Percentiles rank a stretch among this genome's conserved stretches.
Conservation (phyloP, 2,888 invertebrate species). For the Meteorus cinctellus region DNA sequence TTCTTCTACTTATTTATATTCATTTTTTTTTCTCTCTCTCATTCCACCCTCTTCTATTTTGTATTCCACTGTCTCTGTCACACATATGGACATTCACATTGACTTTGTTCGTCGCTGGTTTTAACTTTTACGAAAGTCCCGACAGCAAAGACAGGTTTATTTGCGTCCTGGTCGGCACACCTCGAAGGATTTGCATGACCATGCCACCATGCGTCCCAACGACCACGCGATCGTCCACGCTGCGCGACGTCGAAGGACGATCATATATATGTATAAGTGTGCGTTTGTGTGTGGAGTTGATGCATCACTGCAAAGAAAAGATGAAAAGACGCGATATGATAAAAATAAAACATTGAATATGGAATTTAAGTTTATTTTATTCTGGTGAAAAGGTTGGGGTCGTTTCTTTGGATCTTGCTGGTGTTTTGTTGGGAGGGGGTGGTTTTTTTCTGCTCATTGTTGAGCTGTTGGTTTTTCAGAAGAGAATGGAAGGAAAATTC, state of each 20-base stretch:
- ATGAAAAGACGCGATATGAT: not conserved
- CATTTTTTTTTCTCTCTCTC: slow-evolving; percentile 29
- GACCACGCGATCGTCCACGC: slow-evolving; percentile 36
- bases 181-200: slow-evolving; percentile 60
- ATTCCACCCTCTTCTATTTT: slow-evolving; percentile 35
- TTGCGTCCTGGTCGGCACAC: slow-evolving; percentile 50
- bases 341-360: not conserved
- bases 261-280: slow-evolving; percentile 1
- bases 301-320: not conserved
- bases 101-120: slow-evolving; percentile 48
- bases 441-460: no score
- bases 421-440: no score
- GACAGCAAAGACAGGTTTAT: slow-evolving; percentile 61
- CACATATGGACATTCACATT: slow-evolving; percentile 35
- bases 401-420: no score
- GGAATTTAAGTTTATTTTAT: no score
- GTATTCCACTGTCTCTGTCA: not conserved
- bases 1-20: slow-evolving; percentile 4
- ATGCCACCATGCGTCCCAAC: slow-evolving; percentile 38
- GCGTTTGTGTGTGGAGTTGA: slow-evolving; percentile 11
- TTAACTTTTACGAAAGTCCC: slow-evolving; percentile 58
- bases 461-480: no score
- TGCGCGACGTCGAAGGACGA: slow-evolving; percentile 34
- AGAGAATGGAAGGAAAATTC: no score
- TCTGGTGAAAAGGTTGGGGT: no score